phyloP scores from a whole-genome alignment of 2,888 invertebrate genomes.

The Pterostichus niger region DNA sequence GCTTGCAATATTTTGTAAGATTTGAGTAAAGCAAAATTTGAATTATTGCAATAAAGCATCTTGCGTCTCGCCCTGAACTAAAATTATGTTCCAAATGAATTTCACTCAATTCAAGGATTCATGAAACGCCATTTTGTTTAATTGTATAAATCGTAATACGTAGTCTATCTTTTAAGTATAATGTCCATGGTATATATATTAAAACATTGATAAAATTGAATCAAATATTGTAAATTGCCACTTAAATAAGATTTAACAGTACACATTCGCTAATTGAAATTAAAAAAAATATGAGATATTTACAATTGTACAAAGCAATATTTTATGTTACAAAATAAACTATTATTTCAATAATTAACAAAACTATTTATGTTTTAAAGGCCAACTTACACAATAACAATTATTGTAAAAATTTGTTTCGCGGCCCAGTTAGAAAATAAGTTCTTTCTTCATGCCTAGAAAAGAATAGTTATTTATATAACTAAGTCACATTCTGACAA shows the following conservation, averaged over 20 bases:
- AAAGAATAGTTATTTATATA: too few species aligned
- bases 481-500: too few species aligned
- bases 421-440: too few species aligned
- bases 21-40: background rate
- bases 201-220: slow-evolving; percentile 2
- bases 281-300: too few species aligned
- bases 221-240: slow-evolving; percentile 24
- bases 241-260: background rate
- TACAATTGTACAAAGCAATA: too few species aligned
- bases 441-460: too few species aligned
- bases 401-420: too few species aligned
- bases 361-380: too few species aligned
- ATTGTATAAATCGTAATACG: slow-evolving; percentile 34
- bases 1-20: slow-evolving; percentile 55
- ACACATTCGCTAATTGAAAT: too few species aligned
- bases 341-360: too few species aligned
- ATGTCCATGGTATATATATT: slow-evolving; percentile 34
- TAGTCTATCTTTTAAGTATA: background rate
- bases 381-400: too few species aligned
- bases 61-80: slow-evolving; percentile 5
- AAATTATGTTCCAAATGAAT: slow-evolving; percentile 62
- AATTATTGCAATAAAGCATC: slow-evolving; percentile 7
- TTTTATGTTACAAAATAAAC: too few species aligned
- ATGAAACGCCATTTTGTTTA: slow-evolving; percentile 17
- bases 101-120: slow-evolving; percentile 8